Percentiles rank a stretch among this genome's conserved stretches.
phyloP scores from a whole-genome alignment of 2,113 vertebrate genomes.

The Rhea americana region DNA sequence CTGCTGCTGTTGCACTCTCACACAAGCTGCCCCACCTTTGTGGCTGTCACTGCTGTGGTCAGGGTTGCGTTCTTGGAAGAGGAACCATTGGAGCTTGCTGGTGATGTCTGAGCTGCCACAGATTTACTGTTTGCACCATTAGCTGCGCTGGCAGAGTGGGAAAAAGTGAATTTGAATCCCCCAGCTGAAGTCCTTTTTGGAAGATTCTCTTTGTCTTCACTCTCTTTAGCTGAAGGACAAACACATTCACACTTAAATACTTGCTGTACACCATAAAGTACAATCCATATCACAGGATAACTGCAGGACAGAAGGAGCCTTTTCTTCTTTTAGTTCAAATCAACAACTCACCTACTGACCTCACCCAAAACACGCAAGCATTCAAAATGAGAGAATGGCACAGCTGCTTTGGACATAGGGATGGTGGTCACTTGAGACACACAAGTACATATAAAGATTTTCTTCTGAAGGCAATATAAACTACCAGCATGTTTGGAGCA shows the following conservation, averaged over 20 bases:
- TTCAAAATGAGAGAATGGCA: neutral
- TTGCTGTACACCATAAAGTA: neutral
- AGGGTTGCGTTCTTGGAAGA: slow-evolving; percentile 86
- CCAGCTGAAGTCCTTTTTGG: slow-evolving; percentile 78
- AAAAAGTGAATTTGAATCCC: slow-evolving; percentile 85
- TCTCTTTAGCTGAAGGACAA: slow-evolving; percentile 83
- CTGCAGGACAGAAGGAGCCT: neutral
- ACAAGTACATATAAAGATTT: accelerated
- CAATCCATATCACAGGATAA: neutral
- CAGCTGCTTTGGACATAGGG: accelerated
- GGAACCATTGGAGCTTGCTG: slow-evolving; percentile 85
- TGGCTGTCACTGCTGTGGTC: slow-evolving; percentile 81
- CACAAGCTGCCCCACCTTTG: slow-evolving; percentile 72
- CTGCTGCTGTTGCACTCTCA: neutral
- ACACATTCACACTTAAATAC: slow-evolving; percentile 54
- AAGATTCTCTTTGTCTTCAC: slow-evolving; percentile 86
- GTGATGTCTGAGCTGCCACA: slow-evolving; percentile 81
- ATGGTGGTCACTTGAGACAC: accelerated
- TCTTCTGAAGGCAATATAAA: neutral
- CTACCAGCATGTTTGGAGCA: neutral
- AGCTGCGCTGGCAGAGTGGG: slow-evolving; percentile 83
- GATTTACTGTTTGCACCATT: slow-evolving; percentile 90
- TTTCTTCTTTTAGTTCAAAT: neutral
- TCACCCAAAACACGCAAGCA: neutral
- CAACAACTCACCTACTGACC: neutral